Conservation (phyloP, 2,797 vertebrate species). For the Danio kyathit region DNA sequence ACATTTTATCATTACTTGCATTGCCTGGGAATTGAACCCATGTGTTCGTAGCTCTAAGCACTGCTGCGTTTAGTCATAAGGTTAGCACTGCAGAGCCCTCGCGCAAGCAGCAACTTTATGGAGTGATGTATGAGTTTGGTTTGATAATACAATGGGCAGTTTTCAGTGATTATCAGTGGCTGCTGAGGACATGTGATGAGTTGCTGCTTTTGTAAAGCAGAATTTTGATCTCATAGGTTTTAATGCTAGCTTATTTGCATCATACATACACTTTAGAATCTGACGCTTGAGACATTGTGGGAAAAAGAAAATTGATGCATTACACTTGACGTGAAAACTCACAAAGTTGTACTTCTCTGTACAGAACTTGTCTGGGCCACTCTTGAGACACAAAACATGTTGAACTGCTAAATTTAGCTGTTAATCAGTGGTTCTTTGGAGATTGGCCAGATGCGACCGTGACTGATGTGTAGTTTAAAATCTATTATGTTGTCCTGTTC, state of each 20-base stretch:
- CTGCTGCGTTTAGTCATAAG: slow-evolving; percentile 50
- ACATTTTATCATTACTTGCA: background rate
- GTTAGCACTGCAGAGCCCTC: slow-evolving; percentile 21
- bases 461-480: slow-evolving; percentile 6
- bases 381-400: slow-evolving; percentile 34
- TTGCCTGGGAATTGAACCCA: background rate
- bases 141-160: slow-evolving; percentile 3
- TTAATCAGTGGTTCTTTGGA: slow-evolving; percentile 56
- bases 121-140: slow-evolving; percentile 19
- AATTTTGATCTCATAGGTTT: background rate
- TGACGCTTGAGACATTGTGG: background rate
- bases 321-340: background rate
- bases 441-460: slow-evolving; percentile 22
- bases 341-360: background rate
- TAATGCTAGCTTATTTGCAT: background rate
- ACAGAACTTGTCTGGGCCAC: slow-evolving; percentile 24
- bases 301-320: background rate
- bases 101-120: background rate
- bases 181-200: slow-evolving; percentile 1
- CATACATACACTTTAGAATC: background rate
- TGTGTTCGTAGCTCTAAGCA: background rate
- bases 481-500: background rate
- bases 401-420: slow-evolving; percentile 55
- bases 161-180: background rate
- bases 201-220: slow-evolving; percentile 22